Base-by-base conservation (phyloP, 2,113 vertebrate genomes). In the Mesembrinibis cayennensis region DNA sequence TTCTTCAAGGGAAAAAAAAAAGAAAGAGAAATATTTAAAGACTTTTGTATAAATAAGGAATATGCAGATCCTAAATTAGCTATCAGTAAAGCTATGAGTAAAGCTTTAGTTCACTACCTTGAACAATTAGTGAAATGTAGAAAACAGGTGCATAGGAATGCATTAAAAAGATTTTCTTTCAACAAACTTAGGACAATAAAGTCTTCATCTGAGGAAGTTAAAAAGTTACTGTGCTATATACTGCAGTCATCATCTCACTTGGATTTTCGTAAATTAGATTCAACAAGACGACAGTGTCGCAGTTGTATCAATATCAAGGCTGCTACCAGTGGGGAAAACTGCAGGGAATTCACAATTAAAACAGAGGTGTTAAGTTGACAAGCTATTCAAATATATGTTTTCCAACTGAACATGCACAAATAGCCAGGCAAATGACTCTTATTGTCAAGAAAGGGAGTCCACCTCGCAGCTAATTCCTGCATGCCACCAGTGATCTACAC, bases 1-100 rank as follows among this genome's bases (percentile, higher is more conserved):
- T 95, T 94, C 97, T 98, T 93, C 20, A 76, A 85, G 7, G 22
- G 5, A 20, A 59, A 76, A 90, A 13, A 7, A 52, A 74, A 32
- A 59, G 84, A 10, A 49, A 88, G 69, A 40, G 4, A 91, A 61
- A 25, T 4, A 63, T 13, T 36, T 65, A 16, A 62, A 63, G 11
- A 25, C 15, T 59, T 58, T 21, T 45, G 21, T 18, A 83, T 9
- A 81, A 78, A 58, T 18, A n/a, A 78, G 16, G 23, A 84, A 61
- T 32, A 80, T 2, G 42, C 2, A 44, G 19, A 88, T 25, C 5
- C 16, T 34, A 55, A 74, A 30, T 36, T 7, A 72, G 12, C 23
- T 38, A 42, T 16, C 26, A 32, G 8, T 25, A 56, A 62, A 72
- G 12, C 23, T 38, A 42, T 16, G 23, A 32, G 8, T 25, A 61